Evolutionary conservation across 2,113 vertebrate species (phyloP), one percentile per base, ranked within the genome.

Genomic region (Thamnophis sirtalis): DNA sequence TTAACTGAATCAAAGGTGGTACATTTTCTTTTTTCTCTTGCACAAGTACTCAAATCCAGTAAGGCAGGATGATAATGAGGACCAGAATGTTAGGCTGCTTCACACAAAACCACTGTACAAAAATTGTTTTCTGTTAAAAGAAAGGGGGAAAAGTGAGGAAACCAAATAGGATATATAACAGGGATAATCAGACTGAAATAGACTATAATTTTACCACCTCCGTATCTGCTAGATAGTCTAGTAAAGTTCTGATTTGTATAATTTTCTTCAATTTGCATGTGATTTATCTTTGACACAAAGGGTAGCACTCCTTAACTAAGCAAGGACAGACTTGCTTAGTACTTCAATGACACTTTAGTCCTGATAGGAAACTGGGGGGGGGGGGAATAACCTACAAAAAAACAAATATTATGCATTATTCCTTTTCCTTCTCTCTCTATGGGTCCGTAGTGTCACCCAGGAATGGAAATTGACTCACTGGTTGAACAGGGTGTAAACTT

Each of bases 1-100:
- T 33, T 15, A 33, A 33, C n/a, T 73, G 63, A 11, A 73, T 21
- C 28, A 15, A 73, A 73, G 28, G 13, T n/a, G n/a, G 0, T 33
- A 33, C 5, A 17, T 33, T 73, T 33, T 1, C 13, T 73, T n/a
- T n/a, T n/a, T 0, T 13, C 1, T 3, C 28, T 2, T 4, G 1
- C 26, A 28, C 9, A 73, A 2, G 0, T n/a, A 15, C 13, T 73
- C 13, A 73, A 33, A 73, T 33, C 13, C 63, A 73, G 63, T 5
- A 33, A 68, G 63, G 63, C 13, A 5, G 5, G 33, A 73, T 17
- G 28, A n/a, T n/a, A 33, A n/a, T 73, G n/a, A 68, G 28, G 28
- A 4, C 11, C 63, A n/a, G 28, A 5, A 6, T 5, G 4, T 11
- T 73, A 5, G 63, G 13, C 13, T 73, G 5, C 17, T 73, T 33